These are phyloP conservation scores for Eurosta solidaginis DNA, from an alignment of 1,140 invertebrate genomes.

Conservation along the genomic window DNA sequence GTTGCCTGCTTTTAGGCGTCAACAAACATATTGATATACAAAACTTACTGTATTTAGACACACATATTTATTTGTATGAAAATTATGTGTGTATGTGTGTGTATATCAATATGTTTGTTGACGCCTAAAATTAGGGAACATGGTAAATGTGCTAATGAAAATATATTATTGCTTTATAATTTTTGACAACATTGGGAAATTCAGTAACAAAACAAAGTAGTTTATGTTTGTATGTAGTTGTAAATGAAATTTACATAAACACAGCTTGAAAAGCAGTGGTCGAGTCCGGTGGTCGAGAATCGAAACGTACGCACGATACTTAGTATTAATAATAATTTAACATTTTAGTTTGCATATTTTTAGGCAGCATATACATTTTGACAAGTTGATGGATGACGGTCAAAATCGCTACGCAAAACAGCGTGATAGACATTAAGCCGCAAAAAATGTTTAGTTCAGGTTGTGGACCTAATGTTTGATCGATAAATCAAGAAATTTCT, in stretches of 20 bases:
- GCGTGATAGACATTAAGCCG: not conserved
- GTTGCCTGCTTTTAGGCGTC: too few relatives aligned
- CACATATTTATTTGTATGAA: too few relatives aligned
- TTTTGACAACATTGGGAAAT: too few relatives aligned
- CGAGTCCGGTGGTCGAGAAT: too few relatives aligned
- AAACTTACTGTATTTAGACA: too few relatives aligned
- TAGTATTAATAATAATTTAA: not conserved
- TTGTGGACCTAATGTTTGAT: slow-evolving; percentile 5
- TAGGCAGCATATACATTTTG: slow-evolving; percentile 9
- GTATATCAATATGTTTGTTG: too few relatives aligned
- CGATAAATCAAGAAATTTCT: slow-evolving; percentile 4
- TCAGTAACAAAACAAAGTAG: too few relatives aligned
- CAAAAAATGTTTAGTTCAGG: not conserved
- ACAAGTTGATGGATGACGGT: slow-evolving; percentile 14
- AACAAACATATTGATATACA: too few relatives aligned
- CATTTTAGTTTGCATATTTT: not conserved
- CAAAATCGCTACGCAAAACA: not conserved
- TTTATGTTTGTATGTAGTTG: not conserved
- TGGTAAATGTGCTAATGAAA: too few relatives aligned
- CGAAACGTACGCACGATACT: not conserved
- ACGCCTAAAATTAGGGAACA: not conserved
- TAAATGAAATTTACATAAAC: not conserved
- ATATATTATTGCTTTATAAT: too few relatives aligned
- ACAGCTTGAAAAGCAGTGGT: not conserved
- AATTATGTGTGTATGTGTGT: too few relatives aligned